Evolutionary conservation across 2,797 vertebrate species (phyloP).

Genomic region (Poecilia velifera): DNA sequence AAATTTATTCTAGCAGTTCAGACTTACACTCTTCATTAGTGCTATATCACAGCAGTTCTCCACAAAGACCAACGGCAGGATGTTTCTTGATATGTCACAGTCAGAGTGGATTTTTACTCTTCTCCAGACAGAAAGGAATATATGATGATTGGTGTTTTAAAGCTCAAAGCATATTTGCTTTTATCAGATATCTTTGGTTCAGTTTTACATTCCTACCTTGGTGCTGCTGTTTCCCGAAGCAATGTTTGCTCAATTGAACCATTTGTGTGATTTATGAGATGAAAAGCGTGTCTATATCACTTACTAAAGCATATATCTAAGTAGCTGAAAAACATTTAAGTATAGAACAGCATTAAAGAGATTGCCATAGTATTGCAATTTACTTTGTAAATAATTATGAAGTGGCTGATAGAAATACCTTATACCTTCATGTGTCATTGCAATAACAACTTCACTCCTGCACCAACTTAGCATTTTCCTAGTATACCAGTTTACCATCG

Average conservation of each 20-base stretch:
- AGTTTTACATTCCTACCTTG: conserved; percentile 7
- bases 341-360: neutral
- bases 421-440: conserved; percentile 23
- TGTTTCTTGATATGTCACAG: neutral
- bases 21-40: conserved; percentile 14
- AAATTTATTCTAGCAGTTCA: conserved; percentile 21
- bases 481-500: conserved; percentile 33
- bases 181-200: neutral
- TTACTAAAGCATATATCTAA: conserved; percentile 23
- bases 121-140: neutral
- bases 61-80: neutral
- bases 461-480: conserved; percentile 24
- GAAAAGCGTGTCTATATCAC: conserved; percentile 33
- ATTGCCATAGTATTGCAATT: conserved; percentile 30
- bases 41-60: conserved; percentile 7
- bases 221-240: conserved; percentile 11
- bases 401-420: conserved; percentile 5
- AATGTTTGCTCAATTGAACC: conserved; percentile 39
- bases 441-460: conserved; percentile 5
- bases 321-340: neutral
- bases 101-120: neutral
- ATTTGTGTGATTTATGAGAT: conserved; percentile 20
- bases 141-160: neutral
- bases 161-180: neutral
- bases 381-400: conserved; percentile 45